Evolutionary conservation across 2,888 invertebrate genomes (phyloP).

Genomic region (Ptychoptera contaminata): DNA sequence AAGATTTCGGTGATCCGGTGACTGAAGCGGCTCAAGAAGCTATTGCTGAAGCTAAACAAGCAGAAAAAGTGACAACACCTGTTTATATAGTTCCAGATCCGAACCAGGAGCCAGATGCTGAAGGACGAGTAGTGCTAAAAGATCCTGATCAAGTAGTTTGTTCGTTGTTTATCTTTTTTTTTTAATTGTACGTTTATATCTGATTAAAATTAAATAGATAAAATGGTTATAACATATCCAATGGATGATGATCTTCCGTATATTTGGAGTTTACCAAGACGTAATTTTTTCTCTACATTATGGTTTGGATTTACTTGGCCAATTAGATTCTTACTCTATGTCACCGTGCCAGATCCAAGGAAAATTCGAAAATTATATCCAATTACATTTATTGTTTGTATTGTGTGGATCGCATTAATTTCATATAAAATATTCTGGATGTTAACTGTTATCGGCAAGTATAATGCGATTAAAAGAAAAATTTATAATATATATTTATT

Average conservation of each 20-base stretch:
- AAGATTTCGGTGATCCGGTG: background rate
- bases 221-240: too few species aligned
- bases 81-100: background rate
- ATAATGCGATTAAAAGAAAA: background rate
- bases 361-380: conserved; percentile 48
- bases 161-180: too few species aligned
- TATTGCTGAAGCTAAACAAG: conserved; percentile 14
- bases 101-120: background rate
- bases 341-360: conserved; percentile 56
- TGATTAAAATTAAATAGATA: too few species aligned
- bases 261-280: conserved; percentile 33
- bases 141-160: background rate
- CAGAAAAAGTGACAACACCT: background rate
- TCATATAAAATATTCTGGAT: conserved; percentile 88
- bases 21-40: background rate
- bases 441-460: conserved; percentile 67
- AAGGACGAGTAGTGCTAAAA: background rate
- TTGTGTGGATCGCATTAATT: conserved; percentile 68
- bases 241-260: conserved; percentile 17
- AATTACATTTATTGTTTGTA: conserved; percentile 69
- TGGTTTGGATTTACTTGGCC: conserved; percentile 64
- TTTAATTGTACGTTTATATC: too few species aligned
- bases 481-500: background rate
- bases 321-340: conserved; percentile 42
- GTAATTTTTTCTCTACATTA: conserved; percentile 17